These are phyloP conservation scores for Coecobrya sp. DNA, from an alignment of 2,888 invertebrate species.

Conservation along the genomic window DNA sequence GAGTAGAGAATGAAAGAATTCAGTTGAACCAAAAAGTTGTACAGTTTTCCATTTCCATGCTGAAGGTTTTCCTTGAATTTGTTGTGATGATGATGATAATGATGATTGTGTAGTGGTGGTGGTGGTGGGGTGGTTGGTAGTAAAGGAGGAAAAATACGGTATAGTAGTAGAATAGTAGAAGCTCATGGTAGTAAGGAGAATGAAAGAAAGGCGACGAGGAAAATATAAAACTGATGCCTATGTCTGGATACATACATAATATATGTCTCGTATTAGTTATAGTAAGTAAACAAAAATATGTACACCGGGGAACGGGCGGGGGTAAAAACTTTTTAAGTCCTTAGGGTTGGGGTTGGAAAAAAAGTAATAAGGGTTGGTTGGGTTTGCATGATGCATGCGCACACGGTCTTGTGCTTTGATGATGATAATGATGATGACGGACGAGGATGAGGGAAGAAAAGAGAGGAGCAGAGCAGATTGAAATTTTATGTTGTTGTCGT, in stretches of 20 bases:
- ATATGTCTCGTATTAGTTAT: background rate
- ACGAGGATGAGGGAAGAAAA: background rate
- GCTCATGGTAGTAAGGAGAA: background rate
- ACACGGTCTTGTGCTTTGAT: background rate
- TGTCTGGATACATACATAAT: conserved; percentile 36
- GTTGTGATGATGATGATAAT: conserved; percentile 14
- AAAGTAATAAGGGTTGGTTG: conserved; percentile 51
- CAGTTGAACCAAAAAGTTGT: background rate
- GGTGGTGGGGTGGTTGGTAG: background rate
- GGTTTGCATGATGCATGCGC: conserved; percentile 60
- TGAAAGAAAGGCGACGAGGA: conserved; percentile 18
- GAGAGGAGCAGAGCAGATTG: conserved; percentile 26
- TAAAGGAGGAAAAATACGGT: conserved; percentile 3
- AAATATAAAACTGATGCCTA: conserved; percentile 6
- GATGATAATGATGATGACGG: conserved; percentile 36
- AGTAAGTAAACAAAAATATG: conserved; percentile 47
- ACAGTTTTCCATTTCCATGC: conserved; percentile 48
- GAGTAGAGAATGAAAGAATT: conserved; percentile 36
- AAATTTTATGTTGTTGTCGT: conserved; percentile 37
- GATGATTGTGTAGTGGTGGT: conserved; percentile 13
- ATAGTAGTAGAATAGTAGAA: background rate
- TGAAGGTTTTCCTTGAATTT: conserved; percentile 54
- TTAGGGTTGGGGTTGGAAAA: conserved; percentile 45
- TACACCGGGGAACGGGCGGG: conserved; percentile 8
- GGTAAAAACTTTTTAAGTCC: conserved; percentile 10